These are phyloP conservation scores for Aradophagus sp. DNA, from an alignment of 1,140 invertebrate genomes.

Conservation along the genomic window DNA sequence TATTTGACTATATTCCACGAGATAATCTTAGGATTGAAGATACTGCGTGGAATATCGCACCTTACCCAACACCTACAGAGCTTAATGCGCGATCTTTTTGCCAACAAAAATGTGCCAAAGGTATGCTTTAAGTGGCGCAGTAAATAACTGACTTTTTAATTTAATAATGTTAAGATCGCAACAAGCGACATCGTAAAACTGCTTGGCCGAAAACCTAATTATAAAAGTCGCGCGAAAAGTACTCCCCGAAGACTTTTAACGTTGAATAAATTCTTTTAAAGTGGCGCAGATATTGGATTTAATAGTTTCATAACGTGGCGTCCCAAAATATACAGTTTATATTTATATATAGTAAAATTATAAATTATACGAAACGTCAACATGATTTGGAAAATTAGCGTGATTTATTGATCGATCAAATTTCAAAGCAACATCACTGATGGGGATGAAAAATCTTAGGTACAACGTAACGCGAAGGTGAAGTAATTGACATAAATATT, in stretches of 20 bases:
- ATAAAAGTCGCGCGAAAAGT: too few species aligned
- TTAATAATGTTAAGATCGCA: slow-evolving; percentile 24
- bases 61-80: slow-evolving; percentile 29
- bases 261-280: too few species aligned
- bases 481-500: slow-evolving; percentile 50
- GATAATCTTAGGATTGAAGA: slow-evolving; percentile 26
- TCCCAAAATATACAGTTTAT: too few species aligned
- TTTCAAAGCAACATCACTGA: slow-evolving; percentile 26
- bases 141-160: slow-evolving; percentile 32
- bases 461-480: slow-evolving; percentile 20
- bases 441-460: slow-evolving; percentile 15
- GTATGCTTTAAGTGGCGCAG: slow-evolving; percentile 12
- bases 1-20: slow-evolving; percentile 46
- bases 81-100: slow-evolving; percentile 21
- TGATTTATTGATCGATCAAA: slow-evolving; percentile 12
- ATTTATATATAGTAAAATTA: too few species aligned
- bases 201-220: background rate
- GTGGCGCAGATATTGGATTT: too few species aligned
- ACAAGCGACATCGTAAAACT: slow-evolving; percentile 11
- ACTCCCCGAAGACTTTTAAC: too few species aligned
- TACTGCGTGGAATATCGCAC: slow-evolving; percentile 31
- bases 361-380: too few species aligned
- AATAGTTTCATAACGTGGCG: too few species aligned
- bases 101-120: slow-evolving; percentile 33
- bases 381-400: too few species aligned